A percentile compares a stretch with the other conserved stretches of the same genome.
phyloP scores from a whole-genome alignment of 2,797 vertebrate species.

The Semaprochilodus insignis region DNA sequence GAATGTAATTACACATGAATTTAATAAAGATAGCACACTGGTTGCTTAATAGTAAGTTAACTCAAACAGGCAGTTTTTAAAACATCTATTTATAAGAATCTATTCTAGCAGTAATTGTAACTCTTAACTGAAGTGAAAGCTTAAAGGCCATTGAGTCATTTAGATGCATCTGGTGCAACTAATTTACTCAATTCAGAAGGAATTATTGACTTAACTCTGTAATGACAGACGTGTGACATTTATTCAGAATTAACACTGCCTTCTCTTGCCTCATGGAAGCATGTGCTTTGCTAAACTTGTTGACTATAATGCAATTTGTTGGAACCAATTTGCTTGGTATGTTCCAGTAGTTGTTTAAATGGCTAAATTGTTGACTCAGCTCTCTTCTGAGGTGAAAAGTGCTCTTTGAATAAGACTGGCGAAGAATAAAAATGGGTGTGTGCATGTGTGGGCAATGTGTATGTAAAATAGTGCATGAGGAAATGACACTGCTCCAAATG shows the following conservation, averaged over 20 bases:
- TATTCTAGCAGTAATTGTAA: slow-evolving; percentile 14
- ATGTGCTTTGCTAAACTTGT: neutral
- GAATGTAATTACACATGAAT: too few relatives aligned
- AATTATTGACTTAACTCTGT: slow-evolving; percentile 6
- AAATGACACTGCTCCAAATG: neutral
- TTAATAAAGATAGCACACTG: too few relatives aligned
- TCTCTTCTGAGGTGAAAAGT: slow-evolving; percentile 25
- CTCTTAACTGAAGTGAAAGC: neutral
- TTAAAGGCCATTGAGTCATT: slow-evolving; percentile 19
- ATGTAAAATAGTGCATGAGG: neutral
- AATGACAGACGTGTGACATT: slow-evolving; percentile 15
- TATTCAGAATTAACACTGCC: slow-evolving; percentile 16
- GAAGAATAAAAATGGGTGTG: slow-evolving; percentile 9
- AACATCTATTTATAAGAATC: neutral
- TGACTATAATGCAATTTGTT: slow-evolving; percentile 1
- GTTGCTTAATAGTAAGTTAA: neutral
- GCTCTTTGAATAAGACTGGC: neutral
- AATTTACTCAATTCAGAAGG: slow-evolving; percentile 2
- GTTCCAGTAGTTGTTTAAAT: neutral
- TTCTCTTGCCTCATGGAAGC: neutral
- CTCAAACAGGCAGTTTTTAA: neutral
- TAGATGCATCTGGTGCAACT: neutral
- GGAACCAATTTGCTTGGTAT: neutral
- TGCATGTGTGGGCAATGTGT: neutral
- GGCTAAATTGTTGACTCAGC: slow-evolving; percentile 16